Percentiles rank a stretch among this genome's conserved stretches.
These are phyloP conservation scores for Oryzias javanicus DNA, from an alignment of 2,113 vertebrate species.

Conservation along the genomic window DNA sequence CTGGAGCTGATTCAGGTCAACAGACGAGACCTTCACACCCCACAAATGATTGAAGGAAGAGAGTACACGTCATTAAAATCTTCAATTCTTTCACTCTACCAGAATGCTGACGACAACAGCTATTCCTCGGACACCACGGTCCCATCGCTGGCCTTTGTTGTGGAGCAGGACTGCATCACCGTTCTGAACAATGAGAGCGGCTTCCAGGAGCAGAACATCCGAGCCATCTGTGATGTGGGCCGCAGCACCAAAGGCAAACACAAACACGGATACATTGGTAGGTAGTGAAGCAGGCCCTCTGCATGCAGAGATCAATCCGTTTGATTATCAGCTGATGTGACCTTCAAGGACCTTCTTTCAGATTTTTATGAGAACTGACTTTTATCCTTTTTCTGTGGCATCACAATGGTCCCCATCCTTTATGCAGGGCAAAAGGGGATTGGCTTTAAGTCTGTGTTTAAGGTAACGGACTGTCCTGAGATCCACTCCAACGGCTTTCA, in stretches of 20 bases:
- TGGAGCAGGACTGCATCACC: constrained; percentile 74
- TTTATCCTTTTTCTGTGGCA: no score
- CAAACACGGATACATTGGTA: constrained; percentile 80
- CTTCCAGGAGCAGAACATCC: constrained; percentile 76
- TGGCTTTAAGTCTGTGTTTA: constrained; percentile 82
- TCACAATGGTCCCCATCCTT: background rate
- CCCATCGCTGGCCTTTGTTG: constrained; percentile 76
- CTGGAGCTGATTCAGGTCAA: constrained; percentile 81
- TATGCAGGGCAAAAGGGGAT: constrained; percentile 80
- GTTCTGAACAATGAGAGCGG: constrained; percentile 79
- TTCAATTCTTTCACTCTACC: background rate
- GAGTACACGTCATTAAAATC: background rate
- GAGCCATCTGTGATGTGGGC: constrained; percentile 80
- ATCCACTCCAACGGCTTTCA: constrained; percentile 83
- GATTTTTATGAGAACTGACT: no score
- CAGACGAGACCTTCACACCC: background rate
- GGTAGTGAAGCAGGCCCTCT: background rate
- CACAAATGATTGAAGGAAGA: background rate
- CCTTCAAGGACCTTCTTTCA: background rate
- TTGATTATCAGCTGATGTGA: background rate
- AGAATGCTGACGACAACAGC: constrained; percentile 82
- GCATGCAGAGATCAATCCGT: no score
- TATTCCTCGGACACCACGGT: constrained; percentile 50
- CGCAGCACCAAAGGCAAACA: constrained; percentile 82
- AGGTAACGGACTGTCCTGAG: constrained; percentile 80